Evolutionary conservation across 1,140 invertebrate species (phyloP).

Genomic region (Ephestia elutella): DNA sequence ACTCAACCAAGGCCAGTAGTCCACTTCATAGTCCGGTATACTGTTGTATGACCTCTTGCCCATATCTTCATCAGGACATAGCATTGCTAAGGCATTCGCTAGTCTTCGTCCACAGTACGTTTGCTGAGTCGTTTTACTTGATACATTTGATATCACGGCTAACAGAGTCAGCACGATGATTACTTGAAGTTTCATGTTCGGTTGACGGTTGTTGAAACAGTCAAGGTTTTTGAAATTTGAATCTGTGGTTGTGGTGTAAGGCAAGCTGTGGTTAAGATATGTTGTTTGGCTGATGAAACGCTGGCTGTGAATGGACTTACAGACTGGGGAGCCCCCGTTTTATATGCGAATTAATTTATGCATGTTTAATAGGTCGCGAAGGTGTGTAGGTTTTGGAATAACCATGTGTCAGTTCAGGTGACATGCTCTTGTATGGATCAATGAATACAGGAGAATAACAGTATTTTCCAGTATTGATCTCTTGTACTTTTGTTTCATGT

Average conservation of each 20-base stretch:
- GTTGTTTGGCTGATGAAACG: neutral
- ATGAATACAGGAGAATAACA: neutral
- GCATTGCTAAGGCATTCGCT: neutral
- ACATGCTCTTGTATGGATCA: neutral
- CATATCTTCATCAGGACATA: neutral
- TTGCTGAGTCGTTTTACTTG: neutral
- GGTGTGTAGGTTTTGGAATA: neutral
- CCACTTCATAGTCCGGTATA: neutral
- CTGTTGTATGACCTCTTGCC: constrained; percentile 5
- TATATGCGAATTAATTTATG: neutral
- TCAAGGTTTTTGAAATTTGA: neutral
- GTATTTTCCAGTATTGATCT: no score
- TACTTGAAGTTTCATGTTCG: constrained; percentile 11
- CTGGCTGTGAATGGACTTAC: neutral
- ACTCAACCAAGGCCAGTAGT: constrained; percentile 5
- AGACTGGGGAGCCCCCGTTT: neutral
- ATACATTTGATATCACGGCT: neutral
- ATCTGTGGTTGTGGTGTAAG: no score
- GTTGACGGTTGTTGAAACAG: neutral
- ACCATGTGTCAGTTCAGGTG: neutral
- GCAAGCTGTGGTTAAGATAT: neutral
- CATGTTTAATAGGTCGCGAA: neutral
- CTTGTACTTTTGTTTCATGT: no score
- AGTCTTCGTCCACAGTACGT: constrained; percentile 14
- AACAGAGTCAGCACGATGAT: constrained; percentile 5